Conservation (phyloP, 2,113 vertebrate species). For the Agapornis roseicollis region DNA sequence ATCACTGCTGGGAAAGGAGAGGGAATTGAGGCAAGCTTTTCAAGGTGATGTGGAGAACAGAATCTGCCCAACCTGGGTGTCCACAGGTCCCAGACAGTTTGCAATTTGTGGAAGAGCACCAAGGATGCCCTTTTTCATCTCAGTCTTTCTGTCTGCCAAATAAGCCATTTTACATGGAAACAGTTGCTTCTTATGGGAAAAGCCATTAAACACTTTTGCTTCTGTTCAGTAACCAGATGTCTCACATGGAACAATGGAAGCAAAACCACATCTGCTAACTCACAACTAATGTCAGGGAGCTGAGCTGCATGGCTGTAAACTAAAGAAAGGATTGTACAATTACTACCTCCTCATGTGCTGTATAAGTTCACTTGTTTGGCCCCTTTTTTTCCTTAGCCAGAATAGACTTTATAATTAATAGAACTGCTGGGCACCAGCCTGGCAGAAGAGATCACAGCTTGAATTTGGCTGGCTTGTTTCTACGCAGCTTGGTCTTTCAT, state of each 20-base stretch:
- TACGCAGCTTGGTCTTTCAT: conserved; percentile 7
- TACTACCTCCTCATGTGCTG: neutral
- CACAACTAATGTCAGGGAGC: neutral
- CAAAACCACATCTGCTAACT: neutral
- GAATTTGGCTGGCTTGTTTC: conserved; percentile 17
- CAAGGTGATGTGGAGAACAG: neutral
- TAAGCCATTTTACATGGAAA: neutral
- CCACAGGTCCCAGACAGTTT: neutral
- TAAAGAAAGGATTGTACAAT: neutral
- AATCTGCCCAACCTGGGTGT: neutral
- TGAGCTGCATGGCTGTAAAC: neutral
- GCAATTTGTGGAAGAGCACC: neutral
- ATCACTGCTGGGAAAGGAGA: neutral
- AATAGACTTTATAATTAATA: conserved; percentile 1
- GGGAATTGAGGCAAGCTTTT: neutral
- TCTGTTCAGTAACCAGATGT: neutral
- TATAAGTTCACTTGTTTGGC: neutral
- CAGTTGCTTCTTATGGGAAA: neutral
- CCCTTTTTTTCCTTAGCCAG: neutral
- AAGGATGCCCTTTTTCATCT: neutral
- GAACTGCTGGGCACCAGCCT: conserved; percentile 3
- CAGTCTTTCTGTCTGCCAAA: neutral
- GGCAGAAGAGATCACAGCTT: conserved; percentile 52
- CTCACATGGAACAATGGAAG: neutral
- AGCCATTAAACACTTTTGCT: neutral